A percentile compares a stretch with the other conserved stretches of the same genome.
Evolutionary conservation across 30 jellyfish, hydroid and myxozoan species (phyloP).

Genomic region (Nemopilema nomurai): DNA sequence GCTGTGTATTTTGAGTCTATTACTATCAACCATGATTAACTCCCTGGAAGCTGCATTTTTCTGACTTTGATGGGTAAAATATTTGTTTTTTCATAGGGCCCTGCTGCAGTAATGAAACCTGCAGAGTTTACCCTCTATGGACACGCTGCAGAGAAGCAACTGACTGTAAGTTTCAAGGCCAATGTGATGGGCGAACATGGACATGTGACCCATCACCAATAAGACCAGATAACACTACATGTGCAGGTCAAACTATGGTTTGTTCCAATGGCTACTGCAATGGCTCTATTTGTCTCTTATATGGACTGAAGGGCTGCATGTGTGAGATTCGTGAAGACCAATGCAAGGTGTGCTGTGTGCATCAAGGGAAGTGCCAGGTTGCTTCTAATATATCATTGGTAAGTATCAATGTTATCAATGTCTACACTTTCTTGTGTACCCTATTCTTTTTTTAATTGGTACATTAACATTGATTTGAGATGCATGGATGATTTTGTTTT

Average conservation of each 20-base stretch:
- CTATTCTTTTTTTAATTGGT: not conserved
- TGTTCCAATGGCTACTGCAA: slow-evolving; percentile 89
- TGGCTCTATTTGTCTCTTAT: slow-evolving; percentile 80
- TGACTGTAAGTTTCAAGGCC: slow-evolving; percentile 70
- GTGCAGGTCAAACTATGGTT: slow-evolving; percentile 87
- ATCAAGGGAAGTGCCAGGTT: slow-evolving; percentile 60
- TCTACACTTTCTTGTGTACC: not conserved
- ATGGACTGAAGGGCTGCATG: slow-evolving; percentile 82
- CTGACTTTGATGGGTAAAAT: too few relatives aligned
- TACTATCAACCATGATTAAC: too few relatives aligned
- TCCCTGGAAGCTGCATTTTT: too few relatives aligned
- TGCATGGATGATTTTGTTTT: too few relatives aligned
- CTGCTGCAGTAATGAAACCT: slow-evolving; percentile 88
- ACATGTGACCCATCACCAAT: slow-evolving; percentile 66
- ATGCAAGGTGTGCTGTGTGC: slow-evolving; percentile 89
- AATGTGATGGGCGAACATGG: slow-evolving; percentile 82
- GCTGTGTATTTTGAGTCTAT: too few relatives aligned
- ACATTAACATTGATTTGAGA: not conserved
- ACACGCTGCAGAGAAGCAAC: slow-evolving; percentile 83
- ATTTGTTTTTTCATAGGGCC: slow-evolving; percentile 72
- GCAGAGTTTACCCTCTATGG: slow-evolving; percentile 67
- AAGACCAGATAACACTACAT: slow-evolving; percentile 74
- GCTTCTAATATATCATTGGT: slow-evolving; percentile 70
- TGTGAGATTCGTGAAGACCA: slow-evolving; percentile 68
- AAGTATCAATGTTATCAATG: not conserved